Evolutionary conservation across 1,140 invertebrate genomes (phyloP), one percentile per base, ranked within the genome.

Genomic region (Cydia splendana): DNA sequence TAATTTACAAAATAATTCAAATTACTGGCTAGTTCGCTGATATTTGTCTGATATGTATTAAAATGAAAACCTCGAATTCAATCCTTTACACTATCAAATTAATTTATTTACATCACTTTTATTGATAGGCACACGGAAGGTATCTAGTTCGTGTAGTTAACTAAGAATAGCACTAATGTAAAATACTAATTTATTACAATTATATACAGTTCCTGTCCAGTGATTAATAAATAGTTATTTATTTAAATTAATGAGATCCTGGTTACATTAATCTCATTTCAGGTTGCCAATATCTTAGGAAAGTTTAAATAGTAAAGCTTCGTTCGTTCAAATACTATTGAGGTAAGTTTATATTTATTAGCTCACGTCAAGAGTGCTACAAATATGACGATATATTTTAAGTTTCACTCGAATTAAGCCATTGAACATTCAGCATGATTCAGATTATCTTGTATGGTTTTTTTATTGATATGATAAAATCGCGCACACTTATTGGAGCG

Each of bases 31-130:
- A 80, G 80, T 81, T 88, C 75, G 82, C 75, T 79, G 83, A 86
- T 92, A 87, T 90, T 86, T 88, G 76, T 84, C 73, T 91, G 90
- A 93, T 91, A 91, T 93, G 89, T 91, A 89, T 91, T 20, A 87
- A 91, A 91, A 91, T 87, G 86, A 90, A 91, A 93, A 93, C 88
- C 88, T 88, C 88, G 79, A 85, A 82, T 83, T 85, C 77, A 76
- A 79, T 76, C 67, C 18, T 73, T 76, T 84, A 83, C 80, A 83
- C 81, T 75, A 74, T 84, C 78, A 65, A 80, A 85, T 83, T 84
- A 85, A 77, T 71, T 45, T 90, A 89, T 88, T 86, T 89, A 90
- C 87, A 91, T 81, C 79, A 76, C 80, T 80, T 82, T 80, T 85
- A 84, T 82, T 80, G 80, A 80, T 81, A 92, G 91, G 89, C 89